Conservation (phyloP, 1,140 invertebrate species). For the Drosophila parvula region DNA sequence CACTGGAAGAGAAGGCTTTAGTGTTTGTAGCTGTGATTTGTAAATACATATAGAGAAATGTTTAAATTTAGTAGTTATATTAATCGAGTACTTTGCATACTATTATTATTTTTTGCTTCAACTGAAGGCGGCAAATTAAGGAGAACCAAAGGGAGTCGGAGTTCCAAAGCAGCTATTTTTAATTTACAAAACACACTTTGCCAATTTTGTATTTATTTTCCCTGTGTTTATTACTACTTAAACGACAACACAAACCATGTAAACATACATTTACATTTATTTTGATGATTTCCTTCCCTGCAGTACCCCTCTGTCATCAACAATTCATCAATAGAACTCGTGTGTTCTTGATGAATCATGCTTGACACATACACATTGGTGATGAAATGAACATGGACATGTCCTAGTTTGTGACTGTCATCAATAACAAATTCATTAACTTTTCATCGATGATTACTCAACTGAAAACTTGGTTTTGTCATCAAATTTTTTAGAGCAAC, state of each 20-base stretch:
- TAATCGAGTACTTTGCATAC: conserved; percentile 61
- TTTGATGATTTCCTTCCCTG: conserved; percentile 38
- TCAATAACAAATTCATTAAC: no score
- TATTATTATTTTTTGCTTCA: conserved; percentile 61
- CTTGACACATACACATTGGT: no score
- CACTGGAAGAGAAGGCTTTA: conserved; percentile 59
- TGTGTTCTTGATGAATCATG: no score
- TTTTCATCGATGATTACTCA: no score
- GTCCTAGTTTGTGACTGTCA: no score
- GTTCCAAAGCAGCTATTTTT: conserved; percentile 68
- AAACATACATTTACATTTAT: conserved; percentile 32
- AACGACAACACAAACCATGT: conserved; percentile 29
- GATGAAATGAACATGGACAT: no score
- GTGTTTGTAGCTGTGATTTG: conserved; percentile 82
- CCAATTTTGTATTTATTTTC: conserved; percentile 80
- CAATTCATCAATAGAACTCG: no score
- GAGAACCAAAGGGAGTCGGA: conserved; percentile 28
- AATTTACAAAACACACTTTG: conserved; percentile 54
- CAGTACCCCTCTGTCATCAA: no score
- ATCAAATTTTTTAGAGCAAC: no score
- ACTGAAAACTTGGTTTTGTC: no score
- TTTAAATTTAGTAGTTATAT: conserved; percentile 79
- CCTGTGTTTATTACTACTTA: conserved; percentile 52
- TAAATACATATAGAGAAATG: conserved; percentile 76
- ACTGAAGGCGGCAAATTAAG: conserved; percentile 9